Conservation (phyloP, 92 coral and sea anemone species). For the Epizoanthus ramosus region DNA sequence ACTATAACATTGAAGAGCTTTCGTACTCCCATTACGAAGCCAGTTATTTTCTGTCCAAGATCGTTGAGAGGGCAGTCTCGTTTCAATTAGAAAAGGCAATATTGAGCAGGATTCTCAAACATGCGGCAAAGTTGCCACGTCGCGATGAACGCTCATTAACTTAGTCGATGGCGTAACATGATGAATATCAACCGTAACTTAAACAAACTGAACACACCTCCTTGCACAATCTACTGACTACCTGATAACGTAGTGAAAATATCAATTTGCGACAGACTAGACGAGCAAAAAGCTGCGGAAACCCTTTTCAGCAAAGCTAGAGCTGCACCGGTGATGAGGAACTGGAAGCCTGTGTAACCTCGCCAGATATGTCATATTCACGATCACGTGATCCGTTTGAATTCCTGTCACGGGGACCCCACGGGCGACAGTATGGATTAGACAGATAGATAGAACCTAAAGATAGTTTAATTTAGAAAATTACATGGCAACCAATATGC, state of each 20-base stretch:
- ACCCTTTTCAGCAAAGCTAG: not conserved
- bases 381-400: no score
- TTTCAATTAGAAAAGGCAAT: not conserved
- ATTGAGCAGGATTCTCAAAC: slow-evolving; percentile 2
- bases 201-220: not conserved
- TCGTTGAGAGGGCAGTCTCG: not conserved
- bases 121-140: slow-evolving; percentile 46
- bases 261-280: no score
- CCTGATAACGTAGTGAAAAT: not conserved
- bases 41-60: slow-evolving; percentile 9
- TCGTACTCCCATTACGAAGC: slow-evolving; percentile 67
- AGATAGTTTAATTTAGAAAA: no score
- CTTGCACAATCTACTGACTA: slow-evolving; percentile 1
- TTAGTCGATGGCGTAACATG: not conserved
- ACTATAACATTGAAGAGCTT: slow-evolving; percentile 84
- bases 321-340: not conserved
- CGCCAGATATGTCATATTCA: not conserved
- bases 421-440: no score
- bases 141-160: slow-evolving; percentile 6
- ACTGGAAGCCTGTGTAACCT: slow-evolving; percentile 39
- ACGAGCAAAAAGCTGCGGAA: not conserved
- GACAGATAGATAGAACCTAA: no score
- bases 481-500: no score
- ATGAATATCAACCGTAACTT: not conserved
- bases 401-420: no score